Evolutionary conservation across 2,888 invertebrate species (phyloP).

Genomic region (Brassicogethes aeneus): DNA sequence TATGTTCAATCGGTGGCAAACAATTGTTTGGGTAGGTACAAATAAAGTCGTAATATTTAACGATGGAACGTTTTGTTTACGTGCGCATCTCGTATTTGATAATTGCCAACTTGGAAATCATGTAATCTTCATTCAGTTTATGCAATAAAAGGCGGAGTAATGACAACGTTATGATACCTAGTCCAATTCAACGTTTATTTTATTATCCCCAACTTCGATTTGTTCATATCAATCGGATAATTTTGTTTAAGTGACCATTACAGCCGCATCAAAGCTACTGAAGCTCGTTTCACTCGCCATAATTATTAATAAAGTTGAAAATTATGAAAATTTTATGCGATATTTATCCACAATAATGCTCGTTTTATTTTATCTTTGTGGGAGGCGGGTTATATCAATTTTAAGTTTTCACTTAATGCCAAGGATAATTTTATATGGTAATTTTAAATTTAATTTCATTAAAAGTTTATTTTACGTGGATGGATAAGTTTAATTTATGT

Average conservation of each 20-base stretch:
- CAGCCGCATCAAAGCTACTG: neutral
- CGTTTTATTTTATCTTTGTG: no score
- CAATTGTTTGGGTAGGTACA: neutral
- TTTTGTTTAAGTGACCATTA: constrained; percentile 19
- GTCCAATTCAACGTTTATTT: constrained; percentile 27
- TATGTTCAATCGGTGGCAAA: neutral
- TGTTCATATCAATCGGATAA: constrained; percentile 17
- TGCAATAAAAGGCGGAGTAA: constrained; percentile 37
- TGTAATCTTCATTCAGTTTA: constrained; percentile 32
- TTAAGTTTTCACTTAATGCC: no score
- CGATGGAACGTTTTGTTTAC: neutral
- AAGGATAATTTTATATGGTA: no score
- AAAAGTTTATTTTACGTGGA: no score
- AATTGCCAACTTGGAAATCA: constrained; percentile 19
- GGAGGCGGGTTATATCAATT: no score
- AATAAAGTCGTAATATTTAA: neutral
- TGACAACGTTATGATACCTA: constrained; percentile 36
- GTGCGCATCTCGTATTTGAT: constrained; percentile 6
- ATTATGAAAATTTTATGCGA: neutral
- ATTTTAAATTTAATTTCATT: no score
- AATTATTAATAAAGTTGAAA: neutral
- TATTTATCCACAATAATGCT: no score
- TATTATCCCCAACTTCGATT: constrained; percentile 28
- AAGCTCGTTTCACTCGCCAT: neutral
- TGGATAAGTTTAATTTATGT: no score